A percentile compares a stretch with the other conserved stretches of the same genome.
These are phyloP conservation scores for Penelope pileata DNA, from an alignment of 2,113 vertebrate genomes.

Conservation along the genomic window DNA sequence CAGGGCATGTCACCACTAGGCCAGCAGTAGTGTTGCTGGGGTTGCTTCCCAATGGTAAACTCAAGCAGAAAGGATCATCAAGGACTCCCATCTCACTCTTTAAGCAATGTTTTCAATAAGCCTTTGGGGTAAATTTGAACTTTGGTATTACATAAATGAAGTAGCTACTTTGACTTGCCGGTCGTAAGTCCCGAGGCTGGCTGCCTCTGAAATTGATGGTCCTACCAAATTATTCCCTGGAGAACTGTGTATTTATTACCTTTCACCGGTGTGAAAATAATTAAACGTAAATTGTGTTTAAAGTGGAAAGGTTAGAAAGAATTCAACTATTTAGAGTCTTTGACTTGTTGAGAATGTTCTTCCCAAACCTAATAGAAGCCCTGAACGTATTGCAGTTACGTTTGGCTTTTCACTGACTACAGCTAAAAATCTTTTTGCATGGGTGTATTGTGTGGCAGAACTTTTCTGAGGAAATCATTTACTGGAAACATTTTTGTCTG, in stretches of 20 bases:
- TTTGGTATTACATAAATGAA: neutral
- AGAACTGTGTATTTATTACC: neutral
- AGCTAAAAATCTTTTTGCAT: neutral
- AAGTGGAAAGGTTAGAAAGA: neutral
- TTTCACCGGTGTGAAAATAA: neutral
- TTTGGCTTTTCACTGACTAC: neutral
- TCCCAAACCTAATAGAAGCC: neutral
- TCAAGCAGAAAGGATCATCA: neutral
- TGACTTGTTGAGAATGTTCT: neutral
- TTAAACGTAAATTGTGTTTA: neutral
- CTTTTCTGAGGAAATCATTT: neutral
- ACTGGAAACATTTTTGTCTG: neutral
- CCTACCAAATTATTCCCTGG: neutral
- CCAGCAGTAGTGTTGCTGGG: neutral
- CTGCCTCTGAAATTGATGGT: neutral
- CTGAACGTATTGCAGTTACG: neutral
- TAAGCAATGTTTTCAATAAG: neutral
- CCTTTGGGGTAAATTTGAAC: neutral
- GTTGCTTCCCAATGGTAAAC: neutral
- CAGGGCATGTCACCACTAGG: neutral
- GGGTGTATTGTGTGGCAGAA: neutral
- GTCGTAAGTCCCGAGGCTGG: neutral
- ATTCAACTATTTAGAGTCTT: neutral
- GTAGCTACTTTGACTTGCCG: neutral
- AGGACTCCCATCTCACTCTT: neutral